These are phyloP conservation scores for Danio kyathit DNA, from an alignment of 2,797 vertebrate species.

Conservation along the genomic window DNA sequence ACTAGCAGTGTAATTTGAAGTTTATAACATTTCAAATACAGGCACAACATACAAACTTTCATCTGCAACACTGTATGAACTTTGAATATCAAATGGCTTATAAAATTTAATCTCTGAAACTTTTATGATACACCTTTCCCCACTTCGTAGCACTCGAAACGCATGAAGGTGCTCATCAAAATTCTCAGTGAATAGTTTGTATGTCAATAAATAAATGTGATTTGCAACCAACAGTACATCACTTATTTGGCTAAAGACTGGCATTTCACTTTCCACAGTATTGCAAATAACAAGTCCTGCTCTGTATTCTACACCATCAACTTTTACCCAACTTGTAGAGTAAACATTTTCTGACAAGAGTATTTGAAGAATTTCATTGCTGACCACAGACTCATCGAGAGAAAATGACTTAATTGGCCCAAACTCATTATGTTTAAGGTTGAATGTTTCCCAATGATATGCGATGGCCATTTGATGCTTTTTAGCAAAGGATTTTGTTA, in stretches of 20 bases:
- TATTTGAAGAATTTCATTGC: slow-evolving; percentile 27
- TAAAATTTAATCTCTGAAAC: background rate
- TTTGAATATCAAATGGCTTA: slow-evolving; percentile 13
- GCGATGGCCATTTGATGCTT: too few relatives aligned
- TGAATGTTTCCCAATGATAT: too few relatives aligned
- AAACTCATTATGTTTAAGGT: too few relatives aligned
- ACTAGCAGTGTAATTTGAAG: too few relatives aligned
- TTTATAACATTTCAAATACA: background rate
- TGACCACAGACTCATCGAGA: slow-evolving; percentile 27
- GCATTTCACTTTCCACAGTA: slow-evolving; percentile 50
- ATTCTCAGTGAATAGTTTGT: slow-evolving; percentile 6
- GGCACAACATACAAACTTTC: background rate
- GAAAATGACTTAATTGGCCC: slow-evolving; percentile 42
- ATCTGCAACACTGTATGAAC: background rate
- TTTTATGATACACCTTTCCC: slow-evolving; percentile 14
- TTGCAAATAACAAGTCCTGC: slow-evolving; percentile 55
- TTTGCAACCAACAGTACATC: slow-evolving; percentile 51
- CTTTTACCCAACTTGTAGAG: slow-evolving; percentile 38
- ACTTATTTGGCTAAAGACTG: slow-evolving; percentile 53
- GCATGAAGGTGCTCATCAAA: slow-evolving; percentile 18
- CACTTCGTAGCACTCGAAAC: slow-evolving; percentile 8
- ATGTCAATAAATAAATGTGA: slow-evolving; percentile 11
- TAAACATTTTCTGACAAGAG: slow-evolving; percentile 38
- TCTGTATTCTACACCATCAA: slow-evolving; percentile 54
- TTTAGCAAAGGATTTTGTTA: too few relatives aligned